These are phyloP conservation scores for Pionites leucogaster DNA, from an alignment of 2,113 vertebrate species.

Conservation along the genomic window DNA sequence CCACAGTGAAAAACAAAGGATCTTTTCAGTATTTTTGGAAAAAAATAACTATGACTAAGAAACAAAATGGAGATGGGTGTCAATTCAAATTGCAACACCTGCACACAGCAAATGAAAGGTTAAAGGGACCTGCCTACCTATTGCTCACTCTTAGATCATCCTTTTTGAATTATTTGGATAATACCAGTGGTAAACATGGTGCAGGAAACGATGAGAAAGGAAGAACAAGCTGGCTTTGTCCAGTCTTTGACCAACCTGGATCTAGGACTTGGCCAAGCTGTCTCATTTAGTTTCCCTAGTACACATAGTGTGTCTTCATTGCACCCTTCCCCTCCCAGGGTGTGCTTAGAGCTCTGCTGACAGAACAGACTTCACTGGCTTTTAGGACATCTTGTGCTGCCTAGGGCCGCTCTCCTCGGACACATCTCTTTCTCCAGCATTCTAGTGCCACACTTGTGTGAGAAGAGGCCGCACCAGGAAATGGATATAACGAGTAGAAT, in stretches of 20 bases:
- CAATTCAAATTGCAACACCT: conserved; percentile 27
- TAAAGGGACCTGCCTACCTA: not conserved
- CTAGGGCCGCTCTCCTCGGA: not conserved
- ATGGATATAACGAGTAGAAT: not conserved
- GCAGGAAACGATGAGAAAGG: not conserved
- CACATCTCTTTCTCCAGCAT: not conserved
- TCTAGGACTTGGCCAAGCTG: not conserved
- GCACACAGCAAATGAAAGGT: conserved; percentile 12
- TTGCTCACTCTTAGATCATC: conserved; percentile 31
- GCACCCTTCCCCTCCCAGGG: not conserved
- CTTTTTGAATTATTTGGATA: not conserved
- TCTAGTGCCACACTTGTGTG: not conserved
- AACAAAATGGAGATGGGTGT: not conserved
- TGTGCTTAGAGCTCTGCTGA: not conserved
- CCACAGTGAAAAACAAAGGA: not conserved
- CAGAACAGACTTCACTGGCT: not conserved
- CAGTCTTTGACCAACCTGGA: not conserved
- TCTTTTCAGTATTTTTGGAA: conserved; percentile 30
- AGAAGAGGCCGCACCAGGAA: not conserved
- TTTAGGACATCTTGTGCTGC: not conserved
- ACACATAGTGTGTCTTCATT: too few species aligned
- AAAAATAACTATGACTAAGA: conserved; percentile 31
- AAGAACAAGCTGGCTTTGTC: not conserved
- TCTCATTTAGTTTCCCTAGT: not conserved
- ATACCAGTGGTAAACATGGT: not conserved